A percentile compares a stretch with the other conserved stretches of the same genome.
phyloP scores from a whole-genome alignment of 2,888 invertebrate genomes.

The Tetramorium bicarinatum region DNA sequence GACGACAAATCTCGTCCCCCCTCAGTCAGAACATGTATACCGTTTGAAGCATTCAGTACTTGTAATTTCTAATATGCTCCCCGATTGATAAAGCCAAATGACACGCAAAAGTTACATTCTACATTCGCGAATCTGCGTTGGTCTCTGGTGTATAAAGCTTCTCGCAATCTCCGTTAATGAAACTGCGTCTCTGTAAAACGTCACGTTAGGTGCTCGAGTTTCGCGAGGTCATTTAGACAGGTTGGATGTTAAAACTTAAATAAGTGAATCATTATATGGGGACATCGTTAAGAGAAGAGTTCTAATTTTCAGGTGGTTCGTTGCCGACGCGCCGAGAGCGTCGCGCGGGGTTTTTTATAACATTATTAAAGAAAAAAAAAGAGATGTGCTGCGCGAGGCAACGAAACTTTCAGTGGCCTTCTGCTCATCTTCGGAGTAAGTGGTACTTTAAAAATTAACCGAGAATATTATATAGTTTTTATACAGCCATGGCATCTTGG shows the following conservation, averaged over 20 bases:
- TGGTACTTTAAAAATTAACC: slow-evolving; percentile 80
- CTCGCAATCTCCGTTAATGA: slow-evolving; percentile 30
- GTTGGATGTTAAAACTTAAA: slow-evolving; percentile 38
- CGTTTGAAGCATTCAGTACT: not conserved
- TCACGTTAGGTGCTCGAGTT: slow-evolving; percentile 8
- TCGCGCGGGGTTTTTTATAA: slow-evolving; percentile 51
- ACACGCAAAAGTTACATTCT: not conserved
- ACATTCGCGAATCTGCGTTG: not conserved
- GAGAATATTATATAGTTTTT: slow-evolving; percentile 76
- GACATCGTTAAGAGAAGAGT: slow-evolving; percentile 60
- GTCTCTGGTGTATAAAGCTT: not conserved
- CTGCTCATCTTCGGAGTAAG: slow-evolving; percentile 69
- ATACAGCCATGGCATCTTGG: slow-evolving; percentile 70
- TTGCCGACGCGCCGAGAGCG: slow-evolving; percentile 61
- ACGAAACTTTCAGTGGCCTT: slow-evolving; percentile 64
- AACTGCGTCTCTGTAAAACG: slow-evolving; percentile 24
- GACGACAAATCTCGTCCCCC: not conserved
- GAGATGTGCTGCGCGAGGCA: slow-evolving; percentile 55
- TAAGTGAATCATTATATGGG: slow-evolving; percentile 70
- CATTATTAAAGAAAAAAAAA: slow-evolving; percentile 69
- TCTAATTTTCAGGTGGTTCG: slow-evolving; percentile 72
- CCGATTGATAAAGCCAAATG: not conserved
- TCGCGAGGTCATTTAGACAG: slow-evolving; percentile 33
- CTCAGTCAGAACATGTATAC: too few species aligned
- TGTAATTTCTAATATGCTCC: slow-evolving; percentile 13